These are phyloP conservation scores for Bothrops jararaca DNA, from an alignment of 2,113 vertebrate species.

Conservation along the genomic window DNA sequence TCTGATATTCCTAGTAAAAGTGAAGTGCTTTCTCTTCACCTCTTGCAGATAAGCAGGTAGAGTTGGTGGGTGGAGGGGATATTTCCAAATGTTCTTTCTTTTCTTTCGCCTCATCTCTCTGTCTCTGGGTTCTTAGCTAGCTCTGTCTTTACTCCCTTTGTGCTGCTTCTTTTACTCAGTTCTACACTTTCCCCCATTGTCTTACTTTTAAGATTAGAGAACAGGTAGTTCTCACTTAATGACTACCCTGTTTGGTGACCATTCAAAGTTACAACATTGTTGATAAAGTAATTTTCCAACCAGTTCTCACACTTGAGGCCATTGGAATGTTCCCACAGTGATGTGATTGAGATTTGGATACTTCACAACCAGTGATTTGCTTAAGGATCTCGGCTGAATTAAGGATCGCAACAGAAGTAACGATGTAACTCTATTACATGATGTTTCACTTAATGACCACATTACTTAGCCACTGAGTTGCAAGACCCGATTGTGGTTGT, in stretches of 20 bases:
- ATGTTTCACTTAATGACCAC: neutral
- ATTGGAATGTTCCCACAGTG: neutral
- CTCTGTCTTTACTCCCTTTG: neutral
- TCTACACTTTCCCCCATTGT: neutral
- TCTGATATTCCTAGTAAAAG: neutral
- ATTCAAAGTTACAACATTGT: neutral
- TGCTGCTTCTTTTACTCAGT: neutral
- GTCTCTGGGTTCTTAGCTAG: neutral
- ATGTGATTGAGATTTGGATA: neutral
- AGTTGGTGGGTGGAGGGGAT: too few species aligned
- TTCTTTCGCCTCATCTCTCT: neutral
- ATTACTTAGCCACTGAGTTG: neutral
- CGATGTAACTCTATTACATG: neutral
- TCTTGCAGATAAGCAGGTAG: neutral
- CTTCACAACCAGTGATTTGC: neutral
- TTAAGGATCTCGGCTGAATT: neutral
- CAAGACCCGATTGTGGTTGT: neutral
- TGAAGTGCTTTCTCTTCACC: neutral
- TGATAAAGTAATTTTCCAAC: neutral
- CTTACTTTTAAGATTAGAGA: neutral
- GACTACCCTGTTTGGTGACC: neutral
- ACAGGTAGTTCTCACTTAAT: neutral
- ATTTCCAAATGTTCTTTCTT: neutral
- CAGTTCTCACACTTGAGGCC: neutral
- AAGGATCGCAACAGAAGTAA: neutral